These are phyloP conservation scores for Trissolcus brochymenae DNA, from an alignment of 2,888 invertebrate species.

Conservation along the genomic window DNA sequence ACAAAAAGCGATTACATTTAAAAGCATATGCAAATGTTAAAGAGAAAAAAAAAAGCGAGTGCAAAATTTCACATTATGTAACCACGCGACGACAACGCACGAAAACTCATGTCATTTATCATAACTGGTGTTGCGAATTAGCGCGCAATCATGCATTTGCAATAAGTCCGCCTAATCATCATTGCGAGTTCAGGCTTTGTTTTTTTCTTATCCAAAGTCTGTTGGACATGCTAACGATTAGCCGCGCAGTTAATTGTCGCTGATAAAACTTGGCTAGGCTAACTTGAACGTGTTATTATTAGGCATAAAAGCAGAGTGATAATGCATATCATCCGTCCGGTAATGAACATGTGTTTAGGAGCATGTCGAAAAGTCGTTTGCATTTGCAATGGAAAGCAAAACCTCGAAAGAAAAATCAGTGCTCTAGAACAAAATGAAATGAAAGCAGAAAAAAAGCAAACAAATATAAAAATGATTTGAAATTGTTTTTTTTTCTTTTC, in stretches of 20 bases:
- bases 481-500: too few species aligned
- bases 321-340: conserved; percentile 54
- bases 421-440: too few species aligned
- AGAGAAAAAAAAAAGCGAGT: background rate
- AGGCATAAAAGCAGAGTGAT: conserved; percentile 54
- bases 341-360: too few species aligned
- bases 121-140: conserved; percentile 52
- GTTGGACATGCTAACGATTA: conserved; percentile 59
- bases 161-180: conserved; percentile 63
- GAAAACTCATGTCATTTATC: conserved; percentile 52
- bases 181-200: conserved; percentile 60
- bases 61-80: conserved; percentile 38
- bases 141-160: conserved; percentile 62
- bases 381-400: background rate
- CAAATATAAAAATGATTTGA: too few species aligned
- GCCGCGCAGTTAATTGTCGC: conserved; percentile 59
- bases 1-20: too few species aligned
- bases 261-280: conserved; percentile 57
- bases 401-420: too few species aligned
- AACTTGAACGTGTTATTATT: conserved; percentile 57
- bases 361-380: too few species aligned
- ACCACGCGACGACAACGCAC: conserved; percentile 26
- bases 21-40: too few species aligned
- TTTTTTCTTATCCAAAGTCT: conserved; percentile 58
- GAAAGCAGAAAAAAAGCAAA: background rate